Percentiles rank a stretch among this genome's conserved stretches.
phyloP scores from a whole-genome alignment of 2,888 invertebrate species.

The Orthosia incerta region DNA sequence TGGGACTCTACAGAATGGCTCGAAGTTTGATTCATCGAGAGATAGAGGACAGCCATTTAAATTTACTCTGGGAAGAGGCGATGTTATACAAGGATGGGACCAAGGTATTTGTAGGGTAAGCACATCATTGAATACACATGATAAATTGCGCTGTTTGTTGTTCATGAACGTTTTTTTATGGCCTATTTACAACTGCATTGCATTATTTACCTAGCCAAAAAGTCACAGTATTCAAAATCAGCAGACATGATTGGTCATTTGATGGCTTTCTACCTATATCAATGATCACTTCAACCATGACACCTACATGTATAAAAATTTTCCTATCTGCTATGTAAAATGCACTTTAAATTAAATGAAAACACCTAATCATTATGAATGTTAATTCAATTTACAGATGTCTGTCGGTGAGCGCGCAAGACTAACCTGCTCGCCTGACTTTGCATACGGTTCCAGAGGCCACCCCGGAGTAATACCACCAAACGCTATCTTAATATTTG shows the following conservation, averaged over 20 bases:
- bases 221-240: background rate
- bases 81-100: conserved; percentile 99
- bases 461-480: conserved; percentile 99
- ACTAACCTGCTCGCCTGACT: conserved; percentile 98
- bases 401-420: conserved; percentile 98
- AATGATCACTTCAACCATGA: background rate
- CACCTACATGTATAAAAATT: background rate
- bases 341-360: background rate
- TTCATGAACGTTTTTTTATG: background rate
- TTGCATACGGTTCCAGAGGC: conserved; percentile 97
- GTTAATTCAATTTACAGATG: conserved; percentile 91
- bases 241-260: background rate
- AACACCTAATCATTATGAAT: background rate
- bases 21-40: conserved; percentile 98
- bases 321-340: background rate
- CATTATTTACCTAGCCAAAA: background rate
- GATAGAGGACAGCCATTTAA: conserved; percentile 98
- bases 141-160: background rate
- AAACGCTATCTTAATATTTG: conserved; percentile 98
- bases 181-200: background rate
- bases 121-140: background rate
- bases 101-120: conserved; percentile 97
- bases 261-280: background rate
- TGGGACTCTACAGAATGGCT: conserved; percentile 96
- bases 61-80: conserved; percentile 98